Base-by-base conservation (phyloP, 2,113 vertebrate genomes). In the Nicator chloris region DNA sequence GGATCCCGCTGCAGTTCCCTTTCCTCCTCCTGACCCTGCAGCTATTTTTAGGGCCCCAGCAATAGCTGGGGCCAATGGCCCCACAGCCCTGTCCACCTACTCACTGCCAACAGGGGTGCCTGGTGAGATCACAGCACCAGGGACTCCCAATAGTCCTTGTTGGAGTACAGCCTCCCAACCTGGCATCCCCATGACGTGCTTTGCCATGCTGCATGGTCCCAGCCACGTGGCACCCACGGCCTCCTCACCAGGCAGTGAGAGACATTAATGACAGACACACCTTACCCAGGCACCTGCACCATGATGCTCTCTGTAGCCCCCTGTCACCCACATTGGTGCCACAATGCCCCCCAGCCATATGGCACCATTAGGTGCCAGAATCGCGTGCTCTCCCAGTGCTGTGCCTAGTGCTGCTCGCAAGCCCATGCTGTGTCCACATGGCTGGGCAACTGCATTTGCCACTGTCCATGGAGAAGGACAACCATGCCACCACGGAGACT, bases 11-110 rank as follows among this genome's bases (percentile, higher is more conserved):
- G 27, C 77, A 92, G 77, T 79, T 95, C 77, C 86, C 71, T 69
- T 90, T 90, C 82, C 93, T 94, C 50, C 90, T 94, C 54, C 90
- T 69, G 82, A 88, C 63, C 82, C 71, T 64, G 65, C 35, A 54
- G 66, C 72, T 92, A 95, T 95, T 86, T 95, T 90, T 95, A 92
- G 86, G 85, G 28, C n/a, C 20, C 17, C 33, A 6, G 54, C 44
- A 15, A 50, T 31, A 24, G 75, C 54, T 2, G 4, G 37, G 60
- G 28, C 70, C 30, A 61, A 61, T 9, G 31, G 49, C 15, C 56
- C 63, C 35, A 69, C 54, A 83, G 56, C 15, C 56, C 31, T 56
- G 42, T 61, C 56, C 64, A 56, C 56, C 49, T 56, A 90, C 56
- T 70, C 18, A 10, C 20, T 14, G 20, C 49, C 39, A 6, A 17